A percentile compares a stretch with the other conserved stretches of the same genome.
Evolutionary conservation across 2,888 invertebrate species (phyloP).

Genomic region (Serrognathus titanus): DNA sequence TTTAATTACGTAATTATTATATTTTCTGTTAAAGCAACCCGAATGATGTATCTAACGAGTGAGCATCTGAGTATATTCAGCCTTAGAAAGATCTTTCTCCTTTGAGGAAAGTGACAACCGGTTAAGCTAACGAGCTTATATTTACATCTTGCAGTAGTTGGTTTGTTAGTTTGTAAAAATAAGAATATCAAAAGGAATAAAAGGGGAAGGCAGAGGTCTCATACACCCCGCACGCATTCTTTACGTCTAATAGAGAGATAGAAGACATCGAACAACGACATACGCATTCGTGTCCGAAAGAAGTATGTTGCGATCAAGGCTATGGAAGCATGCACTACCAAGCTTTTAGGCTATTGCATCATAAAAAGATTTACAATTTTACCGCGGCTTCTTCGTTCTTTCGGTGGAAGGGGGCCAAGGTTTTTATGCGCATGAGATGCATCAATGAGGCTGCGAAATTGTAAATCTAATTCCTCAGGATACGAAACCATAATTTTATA

Average conservation of each 20-base stretch:
- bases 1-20: no score
- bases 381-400: constrained; percentile 32
- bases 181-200: background rate
- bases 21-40: no score
- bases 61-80: no score
- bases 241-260: constrained; percentile 29
- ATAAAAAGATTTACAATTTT: constrained; percentile 38
- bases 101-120: no score
- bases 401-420: constrained; percentile 42
- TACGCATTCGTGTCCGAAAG: constrained; percentile 11
- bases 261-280: constrained; percentile 8
- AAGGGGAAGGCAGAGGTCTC: constrained; percentile 13
- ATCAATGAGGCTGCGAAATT: constrained; percentile 22
- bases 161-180: background rate
- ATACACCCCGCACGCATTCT: constrained; percentile 32
- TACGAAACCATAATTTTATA: constrained; percentile 13
- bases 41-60: no score
- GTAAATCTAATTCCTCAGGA: constrained; percentile 23
- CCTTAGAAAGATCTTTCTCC: no score
- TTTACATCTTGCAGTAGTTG: background rate
- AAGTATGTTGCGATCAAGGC: constrained; percentile 20
- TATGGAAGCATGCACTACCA: constrained; percentile 9
- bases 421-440: constrained; percentile 9
- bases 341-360: constrained; percentile 8
- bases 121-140: background rate